Conservation (phyloP, 2,888 invertebrate genomes). For the Xestia ashworthii region DNA sequence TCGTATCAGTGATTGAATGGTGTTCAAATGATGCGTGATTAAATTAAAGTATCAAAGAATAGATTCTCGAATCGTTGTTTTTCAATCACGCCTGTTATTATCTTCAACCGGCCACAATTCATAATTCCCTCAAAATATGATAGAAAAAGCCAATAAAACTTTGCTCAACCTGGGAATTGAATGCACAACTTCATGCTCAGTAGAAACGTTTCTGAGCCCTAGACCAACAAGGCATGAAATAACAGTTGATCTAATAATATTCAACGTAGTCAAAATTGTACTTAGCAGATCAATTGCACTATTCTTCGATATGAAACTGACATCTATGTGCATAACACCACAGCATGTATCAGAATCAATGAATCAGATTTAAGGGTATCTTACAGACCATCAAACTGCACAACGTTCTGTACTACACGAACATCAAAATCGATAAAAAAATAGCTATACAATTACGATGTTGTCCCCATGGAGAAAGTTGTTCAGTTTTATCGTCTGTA, state of each 20-base stretch:
- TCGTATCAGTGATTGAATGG: slow-evolving; percentile 1
- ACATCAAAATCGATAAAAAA: too few species aligned
- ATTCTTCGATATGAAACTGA: neutral
- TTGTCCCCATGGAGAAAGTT: neutral
- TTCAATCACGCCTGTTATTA: neutral
- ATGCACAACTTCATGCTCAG: too few species aligned
- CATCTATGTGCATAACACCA: neutral
- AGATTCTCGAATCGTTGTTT: neutral
- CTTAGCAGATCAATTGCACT: neutral
- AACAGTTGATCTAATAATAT: neutral
- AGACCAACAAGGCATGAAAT: neutral
- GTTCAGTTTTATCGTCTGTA: neutral
- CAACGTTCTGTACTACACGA: neutral
- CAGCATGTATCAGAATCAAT: neutral
- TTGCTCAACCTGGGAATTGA: neutral
- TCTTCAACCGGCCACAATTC: too few species aligned
- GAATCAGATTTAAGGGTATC: neutral
- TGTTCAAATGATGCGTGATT: neutral
- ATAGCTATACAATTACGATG: too few species aligned
- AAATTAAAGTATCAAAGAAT: neutral
- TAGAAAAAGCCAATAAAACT: too few species aligned
- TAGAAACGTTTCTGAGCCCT: too few species aligned
- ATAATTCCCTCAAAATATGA: too few species aligned
- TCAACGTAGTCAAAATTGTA: neutral
- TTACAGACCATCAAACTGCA: too few species aligned